Evolutionary conservation across 2,888 invertebrate genomes (phyloP).

Genomic region (Drosophila macrospina): DNA sequence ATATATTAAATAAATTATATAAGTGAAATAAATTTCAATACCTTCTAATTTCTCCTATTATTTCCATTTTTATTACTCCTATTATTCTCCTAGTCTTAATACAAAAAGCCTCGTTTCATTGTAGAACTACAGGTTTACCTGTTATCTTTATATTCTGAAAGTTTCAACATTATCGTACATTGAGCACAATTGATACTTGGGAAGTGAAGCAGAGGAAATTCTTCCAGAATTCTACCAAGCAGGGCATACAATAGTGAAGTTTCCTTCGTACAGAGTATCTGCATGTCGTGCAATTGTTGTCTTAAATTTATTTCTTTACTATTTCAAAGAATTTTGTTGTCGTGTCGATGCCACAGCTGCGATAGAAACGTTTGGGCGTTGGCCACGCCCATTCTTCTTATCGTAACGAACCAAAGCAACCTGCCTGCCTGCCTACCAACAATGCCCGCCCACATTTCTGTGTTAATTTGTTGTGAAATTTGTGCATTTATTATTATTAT

Average conservation of each 20-base stretch:
- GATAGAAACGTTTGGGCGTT: constrained; percentile 37
- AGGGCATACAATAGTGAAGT: background rate
- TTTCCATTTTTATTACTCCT: no score
- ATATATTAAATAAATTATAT: no score
- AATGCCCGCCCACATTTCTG: constrained; percentile 43
- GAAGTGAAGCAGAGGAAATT: no score
- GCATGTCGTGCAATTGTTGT: background rate
- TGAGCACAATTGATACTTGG: no score
- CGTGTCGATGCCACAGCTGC: constrained; percentile 49
- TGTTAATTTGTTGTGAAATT: constrained; percentile 69
- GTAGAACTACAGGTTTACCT: no score
- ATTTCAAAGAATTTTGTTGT: constrained; percentile 35
- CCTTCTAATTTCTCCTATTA: no score
- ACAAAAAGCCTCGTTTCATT: no score
- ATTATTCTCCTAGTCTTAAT: no score
- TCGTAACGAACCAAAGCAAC: constrained; percentile 6
- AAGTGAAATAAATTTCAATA: no score
- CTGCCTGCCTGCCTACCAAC: constrained; percentile 13
- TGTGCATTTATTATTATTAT: constrained; percentile 55
- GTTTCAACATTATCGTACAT: no score
- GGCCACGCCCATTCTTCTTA: constrained; percentile 41
- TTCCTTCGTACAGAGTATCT: background rate
- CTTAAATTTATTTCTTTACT: constrained; percentile 14
- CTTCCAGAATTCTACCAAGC: no score
- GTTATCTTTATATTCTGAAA: no score